These are phyloP conservation scores for Carettochelys insculpta DNA, from an alignment of 2,113 vertebrate species.

Conservation along the genomic window DNA sequence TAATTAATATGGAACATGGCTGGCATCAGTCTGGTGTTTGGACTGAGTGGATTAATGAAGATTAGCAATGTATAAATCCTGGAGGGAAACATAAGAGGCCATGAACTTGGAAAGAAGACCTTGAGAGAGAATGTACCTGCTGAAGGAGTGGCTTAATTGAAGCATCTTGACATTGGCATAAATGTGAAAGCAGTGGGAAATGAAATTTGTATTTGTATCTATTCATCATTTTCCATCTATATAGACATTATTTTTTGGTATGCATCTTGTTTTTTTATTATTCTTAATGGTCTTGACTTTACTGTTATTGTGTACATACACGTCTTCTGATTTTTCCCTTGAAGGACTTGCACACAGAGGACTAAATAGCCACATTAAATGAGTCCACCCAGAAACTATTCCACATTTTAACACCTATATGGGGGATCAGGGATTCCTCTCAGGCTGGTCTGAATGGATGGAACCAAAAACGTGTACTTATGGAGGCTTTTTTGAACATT, in stretches of 20 bases:
- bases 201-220: neutral
- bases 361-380: neutral
- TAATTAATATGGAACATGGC: neutral
- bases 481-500: constrained; percentile 1
- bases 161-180: neutral
- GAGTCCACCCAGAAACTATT: neutral
- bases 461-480: neutral
- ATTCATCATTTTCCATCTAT: neutral
- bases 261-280: neutral
- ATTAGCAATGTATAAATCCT: neutral
- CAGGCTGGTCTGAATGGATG: constrained; percentile 4
- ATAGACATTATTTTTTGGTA: neutral
- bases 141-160: neutral
- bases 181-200: neutral
- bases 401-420: neutral
- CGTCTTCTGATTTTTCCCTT: neutral
- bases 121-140: neutral
- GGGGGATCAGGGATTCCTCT: neutral
- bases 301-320: neutral
- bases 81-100: neutral
- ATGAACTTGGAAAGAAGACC: neutral
- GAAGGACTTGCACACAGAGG: neutral
- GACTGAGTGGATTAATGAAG: neutral
- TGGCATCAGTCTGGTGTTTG: neutral
- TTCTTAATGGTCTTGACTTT: neutral